Percentiles rank a stretch among this genome's conserved stretches.
These are phyloP conservation scores for Acanthopagrus latus DNA, from an alignment of 2,797 vertebrate genomes.

Conservation along the genomic window DNA sequence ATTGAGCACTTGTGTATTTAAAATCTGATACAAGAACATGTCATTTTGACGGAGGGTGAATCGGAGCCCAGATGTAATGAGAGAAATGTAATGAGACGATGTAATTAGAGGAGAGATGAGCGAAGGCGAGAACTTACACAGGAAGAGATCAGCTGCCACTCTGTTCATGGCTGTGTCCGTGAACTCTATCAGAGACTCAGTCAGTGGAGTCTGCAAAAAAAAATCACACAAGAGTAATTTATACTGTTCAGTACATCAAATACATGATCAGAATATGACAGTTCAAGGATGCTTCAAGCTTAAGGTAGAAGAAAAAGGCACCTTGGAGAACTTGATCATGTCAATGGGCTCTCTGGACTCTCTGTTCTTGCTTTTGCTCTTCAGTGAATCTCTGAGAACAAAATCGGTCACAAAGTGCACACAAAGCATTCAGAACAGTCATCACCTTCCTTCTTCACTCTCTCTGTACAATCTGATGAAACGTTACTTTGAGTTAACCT, in stretches of 20 bases:
- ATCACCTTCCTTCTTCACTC: too few relatives aligned
- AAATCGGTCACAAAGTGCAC: conserved; percentile 20
- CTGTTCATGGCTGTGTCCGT: conserved; percentile 90
- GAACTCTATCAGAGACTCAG: conserved; percentile 95
- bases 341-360: conserved; percentile 82
- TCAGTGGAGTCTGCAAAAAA: conserved; percentile 87
- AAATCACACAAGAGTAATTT: background rate
- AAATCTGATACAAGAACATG: conserved; percentile 2
- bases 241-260: background rate
- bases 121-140: conserved; percentile 83
- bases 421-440: background rate
- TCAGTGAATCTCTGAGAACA: conserved; percentile 70
- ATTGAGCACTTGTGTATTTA: background rate
- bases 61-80: conserved; percentile 9
- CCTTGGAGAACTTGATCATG: conserved; percentile 93
- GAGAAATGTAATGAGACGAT: conserved; percentile 16
- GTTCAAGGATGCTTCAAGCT: background rate
- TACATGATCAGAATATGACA: background rate
- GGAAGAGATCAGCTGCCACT: conserved; percentile 91
- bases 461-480: too few relatives aligned
- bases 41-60: conserved; percentile 13
- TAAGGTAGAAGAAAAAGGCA: conserved; percentile 43
- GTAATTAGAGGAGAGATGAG: conserved; percentile 33
- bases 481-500: too few relatives aligned
- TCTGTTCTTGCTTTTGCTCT: conserved; percentile 70